These are phyloP conservation scores for Phymanthus crucifer DNA, from an alignment of 92 coral and sea anemone genomes.

Conservation along the genomic window DNA sequence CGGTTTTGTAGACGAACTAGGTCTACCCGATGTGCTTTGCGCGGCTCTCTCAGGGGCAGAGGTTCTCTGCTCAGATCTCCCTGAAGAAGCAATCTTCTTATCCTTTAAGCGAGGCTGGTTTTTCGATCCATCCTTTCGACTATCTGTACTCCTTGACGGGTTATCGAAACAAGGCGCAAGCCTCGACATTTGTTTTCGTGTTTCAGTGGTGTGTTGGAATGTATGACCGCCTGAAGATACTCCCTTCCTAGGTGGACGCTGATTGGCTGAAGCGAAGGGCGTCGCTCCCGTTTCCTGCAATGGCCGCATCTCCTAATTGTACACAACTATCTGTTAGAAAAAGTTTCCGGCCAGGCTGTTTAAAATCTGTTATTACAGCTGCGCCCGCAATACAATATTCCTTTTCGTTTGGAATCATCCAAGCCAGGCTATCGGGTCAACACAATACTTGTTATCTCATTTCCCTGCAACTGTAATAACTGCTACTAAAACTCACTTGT, in stretches of 20 bases:
- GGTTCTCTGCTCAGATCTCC: neutral
- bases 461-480: no score
- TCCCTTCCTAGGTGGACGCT: neutral
- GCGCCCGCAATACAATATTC: neutral
- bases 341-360: neutral
- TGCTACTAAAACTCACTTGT: no score
- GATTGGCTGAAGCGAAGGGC: neutral
- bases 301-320: conserved; percentile 4
- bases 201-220: conserved; percentile 8
- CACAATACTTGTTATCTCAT: no score
- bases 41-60: neutral
- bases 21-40: conserved; percentile 1
- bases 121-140: neutral
- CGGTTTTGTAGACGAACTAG: neutral
- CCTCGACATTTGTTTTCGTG: conserved; percentile 14
- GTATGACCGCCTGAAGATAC: neutral
- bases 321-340: neutral
- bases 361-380: neutral
- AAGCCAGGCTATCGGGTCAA: no score
- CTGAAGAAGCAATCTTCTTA: neutral
- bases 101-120: neutral
- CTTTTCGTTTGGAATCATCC: no score
- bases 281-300: neutral
- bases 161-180: conserved; percentile 17
- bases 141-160: neutral